phyloP scores from a whole-genome alignment of 2,797 vertebrate species.

The Iguana delicatissima region DNA sequence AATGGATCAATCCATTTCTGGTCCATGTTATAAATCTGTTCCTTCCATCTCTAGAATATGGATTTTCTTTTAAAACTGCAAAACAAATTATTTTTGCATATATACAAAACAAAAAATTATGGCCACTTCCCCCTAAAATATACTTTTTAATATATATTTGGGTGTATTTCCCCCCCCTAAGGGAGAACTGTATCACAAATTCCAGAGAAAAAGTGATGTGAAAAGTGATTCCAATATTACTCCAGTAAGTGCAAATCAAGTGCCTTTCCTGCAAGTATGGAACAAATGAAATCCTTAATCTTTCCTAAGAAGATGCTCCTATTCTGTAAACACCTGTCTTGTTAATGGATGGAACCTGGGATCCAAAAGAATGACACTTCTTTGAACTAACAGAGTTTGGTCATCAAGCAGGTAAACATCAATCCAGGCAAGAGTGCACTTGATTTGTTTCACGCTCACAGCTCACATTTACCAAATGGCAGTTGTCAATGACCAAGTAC shows the following conservation, averaged over 20 bases:
- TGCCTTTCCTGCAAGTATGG: background rate
- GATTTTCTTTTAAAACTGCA: background rate
- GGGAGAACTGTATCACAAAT: background rate
- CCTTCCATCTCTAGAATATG: no score
- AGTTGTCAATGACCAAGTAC: slow-evolving; percentile 9
- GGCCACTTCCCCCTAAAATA: background rate
- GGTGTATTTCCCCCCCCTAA: background rate
- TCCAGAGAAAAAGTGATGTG: background rate
- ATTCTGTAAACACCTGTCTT: background rate
- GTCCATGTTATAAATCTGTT: background rate
- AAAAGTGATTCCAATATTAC: background rate
- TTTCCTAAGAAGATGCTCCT: no score
- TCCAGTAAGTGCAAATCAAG: background rate
- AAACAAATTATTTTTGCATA: background rate
- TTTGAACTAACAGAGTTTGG: background rate
- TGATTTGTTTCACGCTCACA: background rate
- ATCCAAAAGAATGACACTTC: background rate
- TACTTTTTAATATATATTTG: background rate
- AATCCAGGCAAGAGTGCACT: background rate
- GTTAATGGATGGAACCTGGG: background rate
- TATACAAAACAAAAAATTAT: background rate
- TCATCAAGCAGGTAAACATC: background rate
- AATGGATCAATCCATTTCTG: background rate
- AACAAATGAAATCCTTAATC: background rate
- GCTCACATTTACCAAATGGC: background rate